Conservation (phyloP, 2,888 invertebrate genomes). For the Lepeophtheirus nordmannii region DNA sequence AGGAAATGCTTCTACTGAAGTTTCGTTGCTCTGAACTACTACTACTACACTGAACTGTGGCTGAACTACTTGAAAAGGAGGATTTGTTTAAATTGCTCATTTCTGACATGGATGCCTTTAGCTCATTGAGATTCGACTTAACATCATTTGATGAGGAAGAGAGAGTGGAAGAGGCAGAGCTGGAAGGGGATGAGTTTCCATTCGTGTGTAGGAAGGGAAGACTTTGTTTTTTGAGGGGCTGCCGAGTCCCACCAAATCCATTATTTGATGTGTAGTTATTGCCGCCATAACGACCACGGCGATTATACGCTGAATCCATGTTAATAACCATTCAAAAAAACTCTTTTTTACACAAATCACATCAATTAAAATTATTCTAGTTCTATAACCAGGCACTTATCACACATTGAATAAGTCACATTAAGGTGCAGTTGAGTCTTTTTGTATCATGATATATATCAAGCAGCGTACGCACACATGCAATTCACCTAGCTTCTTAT, state of each 20-base stretch:
- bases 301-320: background rate
- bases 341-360: background rate
- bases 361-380: background rate
- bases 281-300: background rate
- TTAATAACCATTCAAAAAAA: background rate
- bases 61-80: constrained; percentile 29
- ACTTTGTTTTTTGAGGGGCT: no score
- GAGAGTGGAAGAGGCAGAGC: background rate
- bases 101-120: constrained; percentile 69
- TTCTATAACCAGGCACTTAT: no score
- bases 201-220: background rate
- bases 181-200: background rate
- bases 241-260: background rate
- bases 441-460: no score
- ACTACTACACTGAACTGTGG: constrained; percentile 18
- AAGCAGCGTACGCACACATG: no score
- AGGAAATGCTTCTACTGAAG: constrained; percentile 27
- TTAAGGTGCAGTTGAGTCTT: no score
- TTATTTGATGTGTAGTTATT: background rate
- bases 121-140: constrained; percentile 36
- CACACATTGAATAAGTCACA: no score
- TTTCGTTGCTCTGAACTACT: constrained; percentile 24
- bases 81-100: constrained; percentile 52
- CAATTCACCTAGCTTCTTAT: no score
- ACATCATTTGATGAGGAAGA: background rate